Base-by-base conservation (phyloP, 2,888 invertebrate genomes). In the Odontomyia ornata region DNA sequence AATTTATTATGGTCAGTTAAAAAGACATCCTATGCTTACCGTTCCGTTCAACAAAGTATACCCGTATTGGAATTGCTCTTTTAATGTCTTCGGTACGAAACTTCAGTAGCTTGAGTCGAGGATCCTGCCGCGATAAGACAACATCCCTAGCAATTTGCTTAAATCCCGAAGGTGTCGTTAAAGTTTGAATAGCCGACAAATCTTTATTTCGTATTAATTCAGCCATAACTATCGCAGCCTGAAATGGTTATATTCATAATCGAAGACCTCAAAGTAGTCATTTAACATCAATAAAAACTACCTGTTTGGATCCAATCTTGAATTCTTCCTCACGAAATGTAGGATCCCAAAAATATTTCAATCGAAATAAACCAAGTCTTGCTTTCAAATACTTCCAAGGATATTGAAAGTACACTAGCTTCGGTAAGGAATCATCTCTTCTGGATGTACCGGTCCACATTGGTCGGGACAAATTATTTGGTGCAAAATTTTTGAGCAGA, bases 281-380 rank as follows among this genome's bases (percentile, higher is more conserved):
- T 67, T 36, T 9, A 67, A 43, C 21, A 28, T 18, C 47, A 57
- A 71, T n/a, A n/a, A n/a, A n/a, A 79, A 80, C 13, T 76, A 89
- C 90, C 88, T 91, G 90, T 81, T 87, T 90, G 2, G 90, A 88
- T 47, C 91, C 91, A 80, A 84, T 86, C 77, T 88, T 87, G 79
- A 91, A 91, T 15, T 90, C 90, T n/a, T 85, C 83, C 81, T 90
- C 89, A 60, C 81, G 81, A 83, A 91, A 91, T 1, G 85, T 78
- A 3, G 88, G 86, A 83, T 91, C 91, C 90, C 90, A 90, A 47
- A 89, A 84, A 81, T 86, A 86, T 79, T 86, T 87, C 47, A 91
- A 83, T 56, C 89, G 88, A 81, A 86, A 84, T 81, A 91, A 88
- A 82, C 90, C 89, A 62, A 90, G 86, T 84, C 90, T 90, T 23